Percentiles rank a stretch among this genome's conserved stretches.
These are phyloP conservation scores for Sceliomorpha sp. DNA, from an alignment of 2,888 invertebrate genomes.

Conservation along the genomic window DNA sequence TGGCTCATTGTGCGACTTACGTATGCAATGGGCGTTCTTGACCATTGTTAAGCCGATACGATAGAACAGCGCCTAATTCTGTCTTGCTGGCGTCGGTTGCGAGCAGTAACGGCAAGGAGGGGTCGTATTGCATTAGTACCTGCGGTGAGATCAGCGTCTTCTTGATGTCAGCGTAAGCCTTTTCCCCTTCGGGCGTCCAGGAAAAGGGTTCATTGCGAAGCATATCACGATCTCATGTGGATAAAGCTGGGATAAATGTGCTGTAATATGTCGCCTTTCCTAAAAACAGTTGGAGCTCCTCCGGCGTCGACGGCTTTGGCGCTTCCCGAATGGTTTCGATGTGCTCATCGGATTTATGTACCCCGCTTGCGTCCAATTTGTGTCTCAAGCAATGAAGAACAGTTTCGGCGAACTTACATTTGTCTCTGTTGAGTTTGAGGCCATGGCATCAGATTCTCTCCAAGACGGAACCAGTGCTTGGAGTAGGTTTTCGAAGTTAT, in stretches of 20 bases:
- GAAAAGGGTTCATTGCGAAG: slow-evolving; percentile 5
- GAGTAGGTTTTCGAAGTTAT: slow-evolving; percentile 22
- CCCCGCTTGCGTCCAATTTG: slow-evolving; percentile 5
- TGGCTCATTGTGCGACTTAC: slow-evolving; percentile 19
- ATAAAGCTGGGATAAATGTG: slow-evolving; percentile 16
- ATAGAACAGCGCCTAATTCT: slow-evolving; percentile 21
- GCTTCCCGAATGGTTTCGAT: no score
- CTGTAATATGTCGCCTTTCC: slow-evolving; percentile 25
- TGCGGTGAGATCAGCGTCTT: slow-evolving; percentile 25
- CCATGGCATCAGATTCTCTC: slow-evolving; percentile 7
- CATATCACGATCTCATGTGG: slow-evolving; percentile 12
- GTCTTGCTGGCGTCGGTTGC: slow-evolving; percentile 33
- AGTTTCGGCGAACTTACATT: slow-evolving; percentile 6
- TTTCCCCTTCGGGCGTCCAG: slow-evolving; percentile 18
- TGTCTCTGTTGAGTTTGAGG: slow-evolving; percentile 17
- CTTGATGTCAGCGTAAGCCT: slow-evolving; percentile 20
- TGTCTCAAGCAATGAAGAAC: slow-evolving; percentile 10
- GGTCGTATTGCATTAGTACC: slow-evolving; percentile 31
- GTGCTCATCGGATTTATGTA: slow-evolving; percentile 17
- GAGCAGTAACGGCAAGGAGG: slow-evolving; percentile 25
- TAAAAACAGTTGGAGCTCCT: slow-evolving; percentile 20
- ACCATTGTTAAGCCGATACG: neutral
- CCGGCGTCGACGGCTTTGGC: no score
- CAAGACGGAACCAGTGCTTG: slow-evolving; percentile 5
- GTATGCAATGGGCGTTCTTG: slow-evolving; percentile 32